Percentiles rank a stretch among this genome's conserved stretches.
These are phyloP conservation scores for Zonotrichia leucophrys DNA, from an alignment of 2,113 vertebrate genomes.

Conservation along the genomic window DNA sequence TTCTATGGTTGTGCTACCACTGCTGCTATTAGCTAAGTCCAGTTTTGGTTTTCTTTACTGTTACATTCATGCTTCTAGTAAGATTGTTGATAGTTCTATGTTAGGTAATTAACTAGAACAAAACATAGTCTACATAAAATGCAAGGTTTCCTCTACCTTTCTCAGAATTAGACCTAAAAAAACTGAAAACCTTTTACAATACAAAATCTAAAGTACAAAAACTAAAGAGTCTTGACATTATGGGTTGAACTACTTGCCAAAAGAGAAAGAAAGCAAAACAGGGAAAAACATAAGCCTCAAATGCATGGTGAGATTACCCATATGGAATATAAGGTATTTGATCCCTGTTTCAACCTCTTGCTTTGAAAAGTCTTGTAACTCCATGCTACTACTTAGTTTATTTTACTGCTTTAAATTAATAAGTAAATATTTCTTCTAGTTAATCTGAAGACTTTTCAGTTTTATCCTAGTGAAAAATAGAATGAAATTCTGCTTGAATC, in stretches of 20 bases:
- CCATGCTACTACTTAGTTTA: not conserved
- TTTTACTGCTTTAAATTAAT: not conserved
- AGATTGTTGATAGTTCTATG: not conserved
- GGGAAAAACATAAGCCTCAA: not conserved
- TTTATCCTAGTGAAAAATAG: not conserved
- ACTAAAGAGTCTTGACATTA: not conserved
- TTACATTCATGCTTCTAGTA: not conserved
- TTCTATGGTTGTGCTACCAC: not conserved
- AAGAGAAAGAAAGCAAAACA: not conserved
- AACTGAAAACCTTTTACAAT: not conserved
- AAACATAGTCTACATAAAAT: not conserved
- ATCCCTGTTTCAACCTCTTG: not conserved
- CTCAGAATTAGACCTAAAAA: not conserved
- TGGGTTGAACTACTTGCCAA: not conserved
- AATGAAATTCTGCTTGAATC: not conserved
- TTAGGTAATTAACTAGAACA: not conserved
- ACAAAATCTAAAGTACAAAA: not conserved
- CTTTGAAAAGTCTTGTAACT: not conserved
- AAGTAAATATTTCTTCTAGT: not conserved
- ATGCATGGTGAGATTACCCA: not conserved
- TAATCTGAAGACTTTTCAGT: not conserved
- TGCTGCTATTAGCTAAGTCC: not conserved
- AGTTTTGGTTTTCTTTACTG: not conserved
- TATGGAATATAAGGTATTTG: not conserved
- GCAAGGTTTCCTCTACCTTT: not conserved